A percentile compares a stretch with the other conserved stretches of the same genome.
phyloP scores from a whole-genome alignment of 2,888 invertebrate genomes.

The Amblyjoppa fuscipennis region DNA sequence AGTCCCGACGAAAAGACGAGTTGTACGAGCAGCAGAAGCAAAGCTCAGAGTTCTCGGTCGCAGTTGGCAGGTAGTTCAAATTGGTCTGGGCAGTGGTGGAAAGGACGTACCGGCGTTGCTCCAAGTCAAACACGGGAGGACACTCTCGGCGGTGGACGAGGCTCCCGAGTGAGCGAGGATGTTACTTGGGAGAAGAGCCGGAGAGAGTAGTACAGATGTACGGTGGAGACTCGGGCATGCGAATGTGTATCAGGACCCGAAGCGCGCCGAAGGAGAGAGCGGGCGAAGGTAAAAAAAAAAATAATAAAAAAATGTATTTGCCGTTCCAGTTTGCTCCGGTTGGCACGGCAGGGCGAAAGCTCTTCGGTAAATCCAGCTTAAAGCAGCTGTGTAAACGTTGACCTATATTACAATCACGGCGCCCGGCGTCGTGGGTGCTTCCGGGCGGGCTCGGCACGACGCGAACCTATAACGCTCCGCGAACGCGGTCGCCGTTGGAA shows the following conservation, averaged over 20 bases:
- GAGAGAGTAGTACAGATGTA: constrained; percentile 21
- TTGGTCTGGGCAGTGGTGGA: constrained; percentile 13
- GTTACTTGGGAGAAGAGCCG: constrained; percentile 25
- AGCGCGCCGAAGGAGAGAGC: constrained; percentile 15
- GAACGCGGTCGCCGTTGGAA: constrained; percentile 20
- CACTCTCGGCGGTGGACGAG: constrained; percentile 22
- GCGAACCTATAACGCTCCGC: constrained; percentile 37
- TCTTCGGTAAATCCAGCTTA: constrained; percentile 84
- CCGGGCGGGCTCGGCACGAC: constrained; percentile 34
- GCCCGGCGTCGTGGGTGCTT: constrained; percentile 38
- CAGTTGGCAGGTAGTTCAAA: constrained; percentile 17
- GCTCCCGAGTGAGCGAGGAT: constrained; percentile 9
- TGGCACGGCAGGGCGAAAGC: constrained; percentile 80
- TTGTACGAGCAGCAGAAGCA: neutral
- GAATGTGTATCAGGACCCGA: constrained; percentile 38
- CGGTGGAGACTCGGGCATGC: constrained; percentile 33
- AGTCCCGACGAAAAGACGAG: constrained; percentile 26
- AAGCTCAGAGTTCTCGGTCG: constrained; percentile 6
- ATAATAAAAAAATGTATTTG: constrained; percentile 80
- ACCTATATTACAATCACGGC: constrained; percentile 83
- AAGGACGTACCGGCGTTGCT: constrained; percentile 48
- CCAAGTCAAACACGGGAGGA: constrained; percentile 69
- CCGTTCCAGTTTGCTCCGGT: constrained; percentile 82
- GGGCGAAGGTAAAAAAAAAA: constrained; percentile 39
- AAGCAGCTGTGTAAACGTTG: constrained; percentile 84